A percentile compares a stretch with the other conserved stretches of the same genome.
Conservation (phyloP, 2,113 vertebrate genomes). For the Centropus unirufus region DNA sequence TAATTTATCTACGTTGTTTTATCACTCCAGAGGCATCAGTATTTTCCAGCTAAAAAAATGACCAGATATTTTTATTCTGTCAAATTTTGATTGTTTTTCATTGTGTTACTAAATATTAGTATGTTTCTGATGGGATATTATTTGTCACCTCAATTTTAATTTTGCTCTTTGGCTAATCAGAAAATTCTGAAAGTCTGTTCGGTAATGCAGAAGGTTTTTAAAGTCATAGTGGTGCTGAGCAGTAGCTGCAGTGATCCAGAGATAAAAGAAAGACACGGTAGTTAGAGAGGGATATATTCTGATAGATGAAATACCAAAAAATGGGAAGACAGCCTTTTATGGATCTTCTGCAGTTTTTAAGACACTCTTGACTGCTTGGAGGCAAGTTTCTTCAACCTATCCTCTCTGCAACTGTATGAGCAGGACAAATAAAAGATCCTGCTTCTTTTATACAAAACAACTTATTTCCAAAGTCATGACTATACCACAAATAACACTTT, state of each 20-base stretch:
- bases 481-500: neutral
- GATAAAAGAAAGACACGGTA: neutral
- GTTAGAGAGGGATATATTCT: neutral
- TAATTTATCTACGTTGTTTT: neutral
- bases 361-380: neutral
- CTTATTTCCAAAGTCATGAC: neutral
- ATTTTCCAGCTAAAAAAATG: neutral
- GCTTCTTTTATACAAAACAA: neutral
- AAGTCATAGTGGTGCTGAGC: neutral
- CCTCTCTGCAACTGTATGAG: neutral
- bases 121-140: neutral
- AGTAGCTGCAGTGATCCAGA: neutral
- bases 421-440: neutral
- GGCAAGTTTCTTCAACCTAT: neutral
- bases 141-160: neutral
- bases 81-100: neutral
- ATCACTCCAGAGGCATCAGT: neutral
- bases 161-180: neutral
- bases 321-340: accelerated
- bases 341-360: neutral
- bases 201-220: neutral
- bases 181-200: neutral
- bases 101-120: neutral
- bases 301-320: neutral
- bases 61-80: neutral